phyloP scores from a whole-genome alignment of 2,113 vertebrate species.

The Psittacula cyanocephala region DNA sequence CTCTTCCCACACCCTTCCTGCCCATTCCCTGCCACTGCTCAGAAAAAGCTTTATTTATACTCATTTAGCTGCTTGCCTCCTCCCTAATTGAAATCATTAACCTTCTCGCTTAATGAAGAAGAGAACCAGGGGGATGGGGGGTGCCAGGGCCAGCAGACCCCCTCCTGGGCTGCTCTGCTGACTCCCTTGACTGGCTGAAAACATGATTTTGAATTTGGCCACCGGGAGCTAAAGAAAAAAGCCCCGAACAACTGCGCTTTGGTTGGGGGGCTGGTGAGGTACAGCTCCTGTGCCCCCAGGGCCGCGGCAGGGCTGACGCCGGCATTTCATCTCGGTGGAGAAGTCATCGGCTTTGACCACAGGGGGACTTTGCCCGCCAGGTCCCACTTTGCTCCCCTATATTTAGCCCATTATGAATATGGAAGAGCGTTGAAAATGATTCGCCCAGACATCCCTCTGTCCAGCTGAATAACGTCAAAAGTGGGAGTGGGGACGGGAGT shows the following conservation, averaged over 20 bases:
- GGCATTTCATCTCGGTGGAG: constrained; percentile 82
- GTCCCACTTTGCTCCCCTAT: constrained; percentile 75
- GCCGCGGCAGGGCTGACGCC: constrained; percentile 65
- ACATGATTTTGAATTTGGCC: constrained; percentile 15
- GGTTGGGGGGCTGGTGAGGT: constrained; percentile 44
- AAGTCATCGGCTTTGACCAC: constrained; percentile 82
- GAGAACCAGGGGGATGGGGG: neutral
- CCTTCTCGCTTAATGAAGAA: constrained; percentile 71
- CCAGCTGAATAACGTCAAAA: constrained; percentile 88
- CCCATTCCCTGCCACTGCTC: neutral
- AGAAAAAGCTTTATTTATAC: constrained; percentile 60
- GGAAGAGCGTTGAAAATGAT: constrained; percentile 88
- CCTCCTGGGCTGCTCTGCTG: neutral
- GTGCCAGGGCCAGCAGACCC: neutral
- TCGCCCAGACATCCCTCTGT: constrained; percentile 82
- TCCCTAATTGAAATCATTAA: constrained; percentile 69
- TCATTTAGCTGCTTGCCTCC: constrained; percentile 57
- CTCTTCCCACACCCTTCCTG: neutral
- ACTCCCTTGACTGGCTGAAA: neutral
- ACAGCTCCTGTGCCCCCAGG: constrained; percentile 67
- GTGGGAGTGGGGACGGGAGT: constrained; percentile 63
- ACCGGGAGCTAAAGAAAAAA: neutral
- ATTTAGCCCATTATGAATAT: constrained; percentile 89
- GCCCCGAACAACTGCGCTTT: neutral
- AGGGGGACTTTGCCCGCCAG: constrained; percentile 74